These are phyloP conservation scores for Dryococelus australis DNA, from an alignment of 2,888 invertebrate species.

Conservation along the genomic window DNA sequence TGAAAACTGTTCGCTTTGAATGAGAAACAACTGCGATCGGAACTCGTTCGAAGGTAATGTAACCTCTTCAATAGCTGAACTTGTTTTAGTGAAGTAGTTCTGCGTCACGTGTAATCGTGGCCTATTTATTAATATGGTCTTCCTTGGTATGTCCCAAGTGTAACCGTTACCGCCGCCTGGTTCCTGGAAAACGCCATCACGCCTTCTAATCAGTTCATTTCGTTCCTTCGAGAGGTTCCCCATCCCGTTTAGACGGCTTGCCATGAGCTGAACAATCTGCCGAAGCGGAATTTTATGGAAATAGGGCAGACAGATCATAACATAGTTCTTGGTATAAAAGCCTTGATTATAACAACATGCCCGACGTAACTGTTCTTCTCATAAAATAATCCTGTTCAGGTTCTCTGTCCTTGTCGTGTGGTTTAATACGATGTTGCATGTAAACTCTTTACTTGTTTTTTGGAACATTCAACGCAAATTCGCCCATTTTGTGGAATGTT, in stretches of 20 bases:
- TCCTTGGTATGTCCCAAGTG: neutral
- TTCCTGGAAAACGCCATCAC: neutral
- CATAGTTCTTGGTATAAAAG: neutral
- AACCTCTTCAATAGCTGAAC: too few species aligned
- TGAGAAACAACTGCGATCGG: too few species aligned
- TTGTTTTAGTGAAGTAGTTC: too few species aligned
- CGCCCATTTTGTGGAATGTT: neutral
- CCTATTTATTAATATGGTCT: neutral
- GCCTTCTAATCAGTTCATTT: constrained; percentile 1
- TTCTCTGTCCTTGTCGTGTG: too few species aligned
- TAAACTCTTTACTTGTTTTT: neutral
- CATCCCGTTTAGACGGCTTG: neutral
- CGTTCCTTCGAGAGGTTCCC: neutral
- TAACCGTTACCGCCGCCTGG: neutral
- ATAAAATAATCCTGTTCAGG: neutral
- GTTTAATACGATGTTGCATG: neutral
- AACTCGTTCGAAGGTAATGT: too few species aligned
- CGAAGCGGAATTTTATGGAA: constrained; percentile 11
- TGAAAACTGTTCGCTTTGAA: too few species aligned
- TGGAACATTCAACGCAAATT: neutral
- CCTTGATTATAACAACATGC: too few species aligned
- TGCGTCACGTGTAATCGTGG: too few species aligned
- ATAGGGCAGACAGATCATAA: neutral
- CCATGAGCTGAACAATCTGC: neutral
- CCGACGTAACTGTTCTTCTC: neutral